Evolutionary conservation across 2,113 vertebrate genomes (phyloP), one percentile per base, ranked within the genome.

Genomic region (Labeo rohita): DNA sequence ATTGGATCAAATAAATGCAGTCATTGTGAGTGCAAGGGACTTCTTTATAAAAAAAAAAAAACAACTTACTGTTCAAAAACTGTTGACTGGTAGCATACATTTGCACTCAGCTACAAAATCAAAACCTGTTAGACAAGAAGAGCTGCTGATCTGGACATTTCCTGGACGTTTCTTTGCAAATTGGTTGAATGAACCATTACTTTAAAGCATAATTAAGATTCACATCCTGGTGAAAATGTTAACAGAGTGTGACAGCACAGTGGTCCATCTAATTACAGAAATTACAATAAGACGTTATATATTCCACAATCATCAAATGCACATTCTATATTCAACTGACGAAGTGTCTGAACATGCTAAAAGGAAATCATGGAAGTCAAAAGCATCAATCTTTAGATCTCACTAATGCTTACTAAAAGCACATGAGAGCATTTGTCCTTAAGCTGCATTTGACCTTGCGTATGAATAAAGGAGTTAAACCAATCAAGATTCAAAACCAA

Each of bases 211-310:
- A 83, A 82, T 63, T 63, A 80, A 43, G 39, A 61, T 61, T n/a
- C 18, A 39, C 54, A 63, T 59, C 47, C 18, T 8, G 8, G 23
- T 75, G n/a, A 83, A 76, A 81, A 66, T 16, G 18, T 78, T 54
- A 80, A 75, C 56, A 45, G 49, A 78, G 50, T 28, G 63, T 63
- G 75, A 76, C 77, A 56, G 21, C 39, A 85, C 81, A 81, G 43
- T 61, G 8, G 18, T 6, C 6, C 78, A 63, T 68, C 79, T 78
- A 52, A 77, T 89, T 81, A 85, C 6, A 63, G 79, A 79, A 83
- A 88, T 84, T 56, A 52, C 21, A 15, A 89, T 23, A n/a, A 75
- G 36, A 73, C 45, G 0, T 56, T 73, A 21, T 73, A 21, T 45
- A 70, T 36, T 50, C 39, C 23, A 47, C 15, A 76, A 83, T 54